Percentiles rank a stretch among this genome's conserved stretches.
These are phyloP conservation scores for Machaerirhynchus nigripectus DNA, from an alignment of 2,113 vertebrate genomes.

Conservation along the genomic window DNA sequence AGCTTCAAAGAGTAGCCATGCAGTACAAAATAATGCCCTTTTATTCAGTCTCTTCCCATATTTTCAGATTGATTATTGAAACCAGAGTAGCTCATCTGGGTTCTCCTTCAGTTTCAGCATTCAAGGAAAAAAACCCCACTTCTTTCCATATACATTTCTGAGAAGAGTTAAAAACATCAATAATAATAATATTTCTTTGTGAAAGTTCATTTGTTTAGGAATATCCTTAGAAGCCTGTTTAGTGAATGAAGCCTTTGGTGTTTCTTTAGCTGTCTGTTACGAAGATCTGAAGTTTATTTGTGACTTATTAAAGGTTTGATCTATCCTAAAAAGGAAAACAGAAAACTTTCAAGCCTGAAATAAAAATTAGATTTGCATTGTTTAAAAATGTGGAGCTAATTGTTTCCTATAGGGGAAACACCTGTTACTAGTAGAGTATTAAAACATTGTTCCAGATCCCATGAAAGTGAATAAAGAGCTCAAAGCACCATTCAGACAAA, in stretches of 20 bases:
- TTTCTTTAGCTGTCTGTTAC: neutral
- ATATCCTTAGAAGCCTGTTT: neutral
- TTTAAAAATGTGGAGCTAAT: conserved; percentile 45
- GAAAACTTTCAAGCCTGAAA: neutral
- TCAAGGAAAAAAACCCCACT: fast-evolving
- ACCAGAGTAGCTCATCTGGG: neutral
- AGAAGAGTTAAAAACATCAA: neutral
- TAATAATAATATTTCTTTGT: neutral
- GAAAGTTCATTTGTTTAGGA: neutral
- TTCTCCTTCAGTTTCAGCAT: neutral
- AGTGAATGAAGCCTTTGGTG: neutral
- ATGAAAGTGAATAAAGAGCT: conserved; percentile 56
- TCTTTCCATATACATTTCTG: neutral
- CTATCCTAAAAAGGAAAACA: neutral
- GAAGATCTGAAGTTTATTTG: neutral
- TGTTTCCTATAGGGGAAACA: conserved; percentile 44
- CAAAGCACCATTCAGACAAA: conserved; percentile 49
- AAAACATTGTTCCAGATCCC: conserved; percentile 32
- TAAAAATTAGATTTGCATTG: conserved; percentile 33
- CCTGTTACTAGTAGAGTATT: conserved; percentile 47
- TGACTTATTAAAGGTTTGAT: neutral
- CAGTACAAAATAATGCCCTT: neutral
- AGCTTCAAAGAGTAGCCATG: neutral
- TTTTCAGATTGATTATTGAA: neutral
- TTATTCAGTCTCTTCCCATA: neutral